Evolutionary conservation across 2,888 invertebrate species (phyloP), one percentile per base, ranked within the genome.

Genomic region (Yponomeuta cagnagella): DNA sequence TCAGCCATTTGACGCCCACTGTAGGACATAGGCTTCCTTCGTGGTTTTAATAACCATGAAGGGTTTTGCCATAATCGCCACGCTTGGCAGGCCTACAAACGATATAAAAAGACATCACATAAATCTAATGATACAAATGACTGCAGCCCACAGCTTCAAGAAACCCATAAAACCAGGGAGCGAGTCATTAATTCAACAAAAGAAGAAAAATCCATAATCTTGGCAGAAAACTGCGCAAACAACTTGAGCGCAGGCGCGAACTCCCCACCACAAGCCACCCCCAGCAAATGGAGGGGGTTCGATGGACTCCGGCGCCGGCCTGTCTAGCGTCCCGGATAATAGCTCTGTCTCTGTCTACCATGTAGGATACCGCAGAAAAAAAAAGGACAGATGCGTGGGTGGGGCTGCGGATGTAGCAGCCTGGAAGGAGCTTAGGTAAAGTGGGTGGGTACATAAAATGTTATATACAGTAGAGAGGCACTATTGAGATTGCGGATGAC

Each of bases 291-390:
- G 71, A 71, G 72, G 71, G 73, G 73, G 76, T 83, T 89, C 89
- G 83, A 89, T 88, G 81, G 70, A 89, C 90, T 90, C 90, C 75
- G 90, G 90, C 90, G 90, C 90, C 90, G 89, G 73, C 75, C 63
- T 78, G 90, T 90, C 90, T 90, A 89, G 86, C 86, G 86, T 86
- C 87, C 76, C 74, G 76, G 73, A 70, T 72, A 65, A 33, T 48
- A 71, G 76, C 77, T 75, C 76, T 66, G 67, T 75, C 73, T 10
- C 69, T 63, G 73, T 72, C 23, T 43, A 48, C 37, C 48, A n/a
- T 63, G n/a, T 43, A 68, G 64, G 58, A 71, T 52, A 66, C 71
- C 67, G 70, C 69, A 71, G 30, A 23, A 70, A 65, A 48, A 58
- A 66, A 71, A 66, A 70, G 70, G 72, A 68, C 48, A 30, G 30